Base-by-base conservation (phyloP, 2,888 invertebrate genomes). In the Catonia carolina region DNA sequence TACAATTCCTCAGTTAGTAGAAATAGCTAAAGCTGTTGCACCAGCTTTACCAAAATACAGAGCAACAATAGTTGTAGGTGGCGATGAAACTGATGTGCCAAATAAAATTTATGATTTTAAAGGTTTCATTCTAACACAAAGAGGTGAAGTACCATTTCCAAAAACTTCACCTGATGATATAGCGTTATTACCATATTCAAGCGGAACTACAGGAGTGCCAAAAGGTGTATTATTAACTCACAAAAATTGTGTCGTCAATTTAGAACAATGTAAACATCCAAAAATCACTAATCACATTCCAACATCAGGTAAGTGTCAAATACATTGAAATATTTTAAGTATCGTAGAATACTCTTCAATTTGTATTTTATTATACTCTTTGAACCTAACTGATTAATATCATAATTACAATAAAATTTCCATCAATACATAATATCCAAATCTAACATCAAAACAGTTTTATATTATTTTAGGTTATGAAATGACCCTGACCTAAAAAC, bases 151-250 rank as follows among this genome's bases (percentile, higher is more conserved):
- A 10, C 70, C 73, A 45, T 62, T 77, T 35, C 75, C 76, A 1
- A 68, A 67, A 36, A 61, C 59, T 18, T 57, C 59, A 2, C 36
- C 63, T 0, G 63, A 71, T 4, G 69, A 73, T 23, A 56, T 74
- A 0, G 75, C 74, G 0, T 62, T 76, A 1, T 65, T 82, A 27
- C 82, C 81, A 0, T 82, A 77, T 67, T 81, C 80, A 14, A 79
- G 79, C 55, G 90, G 91, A 0, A 90, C 91, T 0, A 90, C 89
- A 0, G 90, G 90, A 1, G 76, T 86, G 67, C 88, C 89, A 0
- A 89, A 89, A 73, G 88, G 88, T 2, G 89, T 89, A 1, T 81
- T 83, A 79, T 71, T 89, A 42, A 81, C 84, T 0, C 86, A 88
- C 67, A 75, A 75, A 63, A 87, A 86, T 68, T 74, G 87, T 14